Evolutionary conservation across 2,113 vertebrate species (phyloP).

Genomic region (Crotalus helleri): DNA sequence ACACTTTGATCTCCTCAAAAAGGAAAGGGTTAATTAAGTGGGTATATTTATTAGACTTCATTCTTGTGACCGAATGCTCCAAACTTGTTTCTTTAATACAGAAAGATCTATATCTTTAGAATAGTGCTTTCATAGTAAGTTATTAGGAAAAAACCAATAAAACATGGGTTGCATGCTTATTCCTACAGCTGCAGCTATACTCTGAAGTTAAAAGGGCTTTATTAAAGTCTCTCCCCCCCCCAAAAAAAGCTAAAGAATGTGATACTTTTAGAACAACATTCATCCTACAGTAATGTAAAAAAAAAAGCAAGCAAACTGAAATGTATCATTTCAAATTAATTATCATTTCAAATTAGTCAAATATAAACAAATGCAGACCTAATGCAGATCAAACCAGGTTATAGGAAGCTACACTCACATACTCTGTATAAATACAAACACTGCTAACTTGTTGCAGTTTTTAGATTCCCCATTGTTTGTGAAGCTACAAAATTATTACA

Average conservation of each 20-base stretch:
- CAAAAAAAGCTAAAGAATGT: not conserved
- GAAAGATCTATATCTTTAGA: not conserved
- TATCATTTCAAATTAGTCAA: constrained; percentile 21
- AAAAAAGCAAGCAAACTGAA: not conserved
- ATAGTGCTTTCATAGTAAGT: not conserved
- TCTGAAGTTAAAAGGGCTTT: not conserved
- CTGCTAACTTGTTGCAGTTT: constrained; percentile 23
- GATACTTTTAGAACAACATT: not conserved
- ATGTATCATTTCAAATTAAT: constrained; percentile 17
- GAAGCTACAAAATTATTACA: not conserved
- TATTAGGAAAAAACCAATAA: not conserved
- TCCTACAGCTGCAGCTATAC: not conserved
- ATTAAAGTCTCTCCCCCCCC: not conserved
- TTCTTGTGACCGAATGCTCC: not conserved
- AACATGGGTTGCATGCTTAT: not conserved
- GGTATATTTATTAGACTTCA: not conserved
- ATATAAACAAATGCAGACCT: not conserved
- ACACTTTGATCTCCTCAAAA: not conserved
- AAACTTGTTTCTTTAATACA: not conserved
- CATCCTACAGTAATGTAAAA: not conserved
- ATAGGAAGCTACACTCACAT: not conserved
- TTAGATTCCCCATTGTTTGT: constrained; percentile 35
- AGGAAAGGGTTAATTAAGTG: not conserved
- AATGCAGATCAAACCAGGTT: not conserved
- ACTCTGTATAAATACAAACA: constrained; percentile 24